Evolutionary conservation across 1,140 invertebrate species (phyloP), one percentile per base, ranked within the genome.

Genomic region (Paraescarpia echinospica): DNA sequence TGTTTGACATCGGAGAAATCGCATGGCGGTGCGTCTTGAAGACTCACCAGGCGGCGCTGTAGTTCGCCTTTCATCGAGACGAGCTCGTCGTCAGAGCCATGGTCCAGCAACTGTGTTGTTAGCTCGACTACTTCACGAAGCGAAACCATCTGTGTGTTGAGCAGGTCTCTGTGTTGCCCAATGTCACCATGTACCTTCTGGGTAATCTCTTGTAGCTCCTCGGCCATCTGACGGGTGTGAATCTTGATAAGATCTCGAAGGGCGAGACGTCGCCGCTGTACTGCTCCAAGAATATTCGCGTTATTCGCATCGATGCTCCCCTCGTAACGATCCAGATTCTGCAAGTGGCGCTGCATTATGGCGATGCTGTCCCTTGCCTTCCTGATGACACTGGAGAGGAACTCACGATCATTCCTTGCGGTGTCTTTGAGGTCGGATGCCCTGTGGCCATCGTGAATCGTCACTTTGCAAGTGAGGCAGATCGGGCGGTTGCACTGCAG

Each of bases 181-280:
- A 90, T 90, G 27, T 35, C 34, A 5, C 34, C 18, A 14, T 34
- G 34, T 90, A 31, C 34, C 34, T 90, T 41, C 35, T 41, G 34
- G 90, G 34, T 90, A 90, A 90, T 90, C 35, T 90, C 12, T 33
- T 41, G 90, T 90, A 90, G 18, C 90, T 90, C 90, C 35, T 35
- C 35, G n/a, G 90, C 35, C 35, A 35, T 4, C n/a, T 35, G 18
- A 12, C 90, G 90, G 22, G 90, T 90, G 90, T 41, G 90, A 41
- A 6, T 90, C 90, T 90, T 90, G 90, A 35, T 41, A 12, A 90
- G 90, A 12, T 90, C 34, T 9, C 90, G 34, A 14, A 35, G 90
- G 4, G n/a, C 14, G 18, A 90, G 90, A 4, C 59, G 59, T 77
- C 59, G 14, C 2, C 59, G 59, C 59, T 77, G 59, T 77, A 77